Evolutionary conservation across 2,888 invertebrate genomes (phyloP).

Genomic region (Drosophila antonietae): DNA sequence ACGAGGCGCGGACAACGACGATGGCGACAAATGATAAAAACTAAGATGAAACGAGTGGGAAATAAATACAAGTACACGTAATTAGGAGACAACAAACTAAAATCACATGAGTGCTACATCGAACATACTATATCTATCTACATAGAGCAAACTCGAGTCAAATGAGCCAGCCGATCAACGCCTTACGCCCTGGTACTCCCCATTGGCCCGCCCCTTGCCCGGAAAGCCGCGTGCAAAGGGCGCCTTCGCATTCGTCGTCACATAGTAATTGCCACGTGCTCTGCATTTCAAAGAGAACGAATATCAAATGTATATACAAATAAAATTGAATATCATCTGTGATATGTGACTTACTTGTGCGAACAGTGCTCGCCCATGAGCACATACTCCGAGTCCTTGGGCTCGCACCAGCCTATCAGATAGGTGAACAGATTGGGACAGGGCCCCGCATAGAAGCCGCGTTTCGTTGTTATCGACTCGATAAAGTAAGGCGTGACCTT

Average conservation of each 20-base stretch:
- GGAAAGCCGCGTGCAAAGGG: constrained; percentile 94
- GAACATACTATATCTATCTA: constrained; percentile 1
- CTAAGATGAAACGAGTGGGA: constrained; percentile 46
- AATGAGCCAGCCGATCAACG: constrained; percentile 47
- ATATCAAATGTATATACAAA: constrained; percentile 36
- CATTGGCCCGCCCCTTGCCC: constrained; percentile 86
- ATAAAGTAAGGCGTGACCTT: constrained; percentile 96
- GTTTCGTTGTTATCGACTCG: constrained; percentile 92
- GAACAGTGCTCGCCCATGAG: constrained; percentile 94
- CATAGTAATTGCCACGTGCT: constrained; percentile 93
- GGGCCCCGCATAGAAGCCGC: constrained; percentile 94
- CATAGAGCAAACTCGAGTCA: background rate
- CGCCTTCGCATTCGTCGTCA: constrained; percentile 92
- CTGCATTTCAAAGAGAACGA: constrained; percentile 84
- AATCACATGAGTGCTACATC: constrained; percentile 71
- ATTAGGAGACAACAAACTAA: constrained; percentile 74
- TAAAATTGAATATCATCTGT: background rate
- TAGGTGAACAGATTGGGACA: constrained; percentile 93
- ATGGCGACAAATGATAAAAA: constrained; percentile 57
- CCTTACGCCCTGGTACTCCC: constrained; percentile 82
- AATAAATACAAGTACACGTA: constrained; percentile 63
- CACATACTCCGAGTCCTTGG: constrained; percentile 91
- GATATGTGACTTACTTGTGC: constrained; percentile 87
- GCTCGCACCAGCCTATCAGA: constrained; percentile 93
- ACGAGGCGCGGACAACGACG: constrained; percentile 61